These are phyloP conservation scores for Apis florea DNA, from an alignment of 1,140 invertebrate species.

Conservation along the genomic window DNA sequence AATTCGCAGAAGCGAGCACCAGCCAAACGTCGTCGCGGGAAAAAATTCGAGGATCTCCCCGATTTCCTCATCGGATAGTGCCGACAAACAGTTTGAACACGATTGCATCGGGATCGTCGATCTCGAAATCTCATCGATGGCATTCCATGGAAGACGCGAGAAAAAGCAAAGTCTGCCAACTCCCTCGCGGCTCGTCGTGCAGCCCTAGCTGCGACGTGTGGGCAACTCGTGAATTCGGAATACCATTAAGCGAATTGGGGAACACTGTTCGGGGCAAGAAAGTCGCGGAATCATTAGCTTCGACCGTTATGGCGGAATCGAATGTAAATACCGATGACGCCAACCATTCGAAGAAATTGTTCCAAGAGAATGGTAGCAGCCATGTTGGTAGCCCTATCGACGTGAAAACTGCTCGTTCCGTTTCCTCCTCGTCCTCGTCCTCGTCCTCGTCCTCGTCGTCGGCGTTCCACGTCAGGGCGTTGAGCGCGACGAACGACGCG, in stretches of 20 bases:
- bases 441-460: conserved; percentile 60
- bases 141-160: conserved; percentile 83
- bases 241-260: conserved; percentile 76
- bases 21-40: conserved; percentile 75
- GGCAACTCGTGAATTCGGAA: conserved; percentile 75
- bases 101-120: conserved; percentile 59
- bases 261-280: conserved; percentile 57
- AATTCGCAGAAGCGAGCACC: conserved; percentile 58
- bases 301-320: conserved; percentile 62
- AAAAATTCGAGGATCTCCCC: conserved; percentile 82
- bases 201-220: conserved; percentile 77
- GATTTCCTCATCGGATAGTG: conserved; percentile 87
- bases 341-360: conserved; percentile 64
- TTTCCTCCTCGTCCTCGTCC: conserved; percentile 56
- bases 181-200: conserved; percentile 65
- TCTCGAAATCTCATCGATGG: conserved; percentile 76
- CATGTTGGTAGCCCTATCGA: too few species aligned
- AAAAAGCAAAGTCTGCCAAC: conserved; percentile 65
- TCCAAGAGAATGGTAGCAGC: too few species aligned
- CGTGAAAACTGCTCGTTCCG: conserved; percentile 36
- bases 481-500: background rate
- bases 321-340: conserved; percentile 63
- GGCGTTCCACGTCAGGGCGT: conserved; percentile 40
- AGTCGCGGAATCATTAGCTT: conserved; percentile 56
- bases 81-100: conserved; percentile 84